Evolutionary conservation across 2,113 vertebrate species (phyloP), one percentile per base, ranked within the genome.

Genomic region (Gasterosteus aculeatus): DNA sequence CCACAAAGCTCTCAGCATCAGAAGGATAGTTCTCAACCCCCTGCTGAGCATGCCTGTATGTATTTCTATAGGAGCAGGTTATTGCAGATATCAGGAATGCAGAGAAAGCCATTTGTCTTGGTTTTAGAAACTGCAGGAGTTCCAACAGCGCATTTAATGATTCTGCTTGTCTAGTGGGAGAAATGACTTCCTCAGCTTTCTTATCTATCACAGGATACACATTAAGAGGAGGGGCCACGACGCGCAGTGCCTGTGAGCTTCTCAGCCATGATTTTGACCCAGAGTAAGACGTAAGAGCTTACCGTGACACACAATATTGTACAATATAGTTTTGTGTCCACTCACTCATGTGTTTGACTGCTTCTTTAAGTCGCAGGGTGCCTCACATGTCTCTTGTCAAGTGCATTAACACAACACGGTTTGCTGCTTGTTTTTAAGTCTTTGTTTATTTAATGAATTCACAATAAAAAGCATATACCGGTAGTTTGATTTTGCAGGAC

Each of bases 71-170:
- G 39, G 46, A 7, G 1, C 31, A 70, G 63, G 57, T 74, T 77
- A 72, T 74, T 66, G 35, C 41, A 79, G 46, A 76, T 79, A 85
- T 77, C 44, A 72, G 46, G 41, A 63, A 59, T n/a, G 39, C 51
- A 75, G 26, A 15, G 10, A 61, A n/a, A 62, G 46, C 29, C 46
- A 77, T 88, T 83, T 75, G 64, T 83, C 65, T 77, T 60, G 72
- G 68, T 67, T 81, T 78, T 8, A 61, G 47, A 79, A 68, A 42
- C 64, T 64, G 75, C 86, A 78, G 70, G 73, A 33, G 73, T 53
- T 82, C 54, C 7, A 18, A 69, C 47, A 58, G 49, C 31, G 46
- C 56, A 51, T 67, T 49, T 42, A 59, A 63, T 62, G 16, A 39
- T 61, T 69, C 39, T 0, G 3, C 62, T 62, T 15, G 12, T 60